phyloP scores from a whole-genome alignment of 2,113 vertebrate species.

The Budorcas taxicolor region DNA sequence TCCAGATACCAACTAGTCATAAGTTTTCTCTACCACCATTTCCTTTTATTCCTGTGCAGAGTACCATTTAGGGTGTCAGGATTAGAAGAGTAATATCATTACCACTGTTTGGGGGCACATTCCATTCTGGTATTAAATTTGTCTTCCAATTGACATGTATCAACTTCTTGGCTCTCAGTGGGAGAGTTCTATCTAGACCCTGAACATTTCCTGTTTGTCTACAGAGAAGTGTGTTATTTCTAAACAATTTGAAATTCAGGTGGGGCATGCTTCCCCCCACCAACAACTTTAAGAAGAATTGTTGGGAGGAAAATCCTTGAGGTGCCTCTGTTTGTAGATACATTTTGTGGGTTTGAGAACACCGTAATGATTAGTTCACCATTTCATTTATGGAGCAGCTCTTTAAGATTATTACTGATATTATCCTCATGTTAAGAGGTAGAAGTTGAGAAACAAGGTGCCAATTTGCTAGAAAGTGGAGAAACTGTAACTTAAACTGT shows the following conservation, averaged over 20 bases:
- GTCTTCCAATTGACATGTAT: not conserved
- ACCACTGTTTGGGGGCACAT: not conserved
- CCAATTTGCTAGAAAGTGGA: not conserved
- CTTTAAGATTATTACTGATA: not conserved
- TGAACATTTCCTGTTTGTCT: not conserved
- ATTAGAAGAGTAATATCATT: not conserved
- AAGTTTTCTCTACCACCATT: not conserved
- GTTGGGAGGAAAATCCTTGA: not conserved
- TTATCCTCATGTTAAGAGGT: not conserved
- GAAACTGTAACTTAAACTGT: not conserved
- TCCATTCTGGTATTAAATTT: not conserved
- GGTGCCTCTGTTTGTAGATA: not conserved
- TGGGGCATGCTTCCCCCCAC: not conserved
- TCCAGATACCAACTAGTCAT: not conserved
- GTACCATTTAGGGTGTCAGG: not conserved
- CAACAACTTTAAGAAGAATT: not conserved
- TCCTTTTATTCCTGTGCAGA: not conserved
- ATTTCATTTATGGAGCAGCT: not conserved
- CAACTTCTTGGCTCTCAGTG: not conserved
- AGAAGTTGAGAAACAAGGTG: not conserved
- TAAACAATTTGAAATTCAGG: not conserved
- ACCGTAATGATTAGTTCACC: not conserved
- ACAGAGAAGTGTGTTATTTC: not conserved
- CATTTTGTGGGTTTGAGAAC: not conserved
- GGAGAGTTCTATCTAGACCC: not conserved